These are phyloP conservation scores for Proteles cristata DNA, from an alignment of 2,113 vertebrate genomes.

Conservation along the genomic window DNA sequence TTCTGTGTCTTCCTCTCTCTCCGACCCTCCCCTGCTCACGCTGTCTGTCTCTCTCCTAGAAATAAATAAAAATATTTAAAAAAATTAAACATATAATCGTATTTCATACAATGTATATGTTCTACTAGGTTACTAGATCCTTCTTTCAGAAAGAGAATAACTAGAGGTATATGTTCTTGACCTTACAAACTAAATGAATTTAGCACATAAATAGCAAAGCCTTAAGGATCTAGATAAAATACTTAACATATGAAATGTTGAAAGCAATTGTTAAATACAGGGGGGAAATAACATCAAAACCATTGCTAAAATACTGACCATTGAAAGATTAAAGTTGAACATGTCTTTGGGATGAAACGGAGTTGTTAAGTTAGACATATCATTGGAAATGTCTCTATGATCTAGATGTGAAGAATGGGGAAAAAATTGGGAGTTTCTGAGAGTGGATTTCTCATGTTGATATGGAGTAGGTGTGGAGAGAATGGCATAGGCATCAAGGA, in stretches of 20 bases:
- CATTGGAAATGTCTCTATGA: neutral
- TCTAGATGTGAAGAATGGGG: neutral
- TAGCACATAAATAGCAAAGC: neutral
- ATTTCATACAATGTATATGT: neutral
- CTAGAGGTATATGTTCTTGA: neutral
- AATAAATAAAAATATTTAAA: too few species aligned
- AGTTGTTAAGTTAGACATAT: neutral
- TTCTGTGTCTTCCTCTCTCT: too few species aligned
- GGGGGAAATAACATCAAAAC: neutral
- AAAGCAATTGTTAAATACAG: neutral
- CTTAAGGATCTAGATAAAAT: neutral
- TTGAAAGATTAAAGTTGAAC: neutral
- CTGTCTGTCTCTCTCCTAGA: too few species aligned
- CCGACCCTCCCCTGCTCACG: too few species aligned
- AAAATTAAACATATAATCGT: neutral
- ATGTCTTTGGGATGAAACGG: neutral
- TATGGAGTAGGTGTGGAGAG: neutral
- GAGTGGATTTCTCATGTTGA: rapidly evolving
- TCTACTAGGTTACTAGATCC: neutral
- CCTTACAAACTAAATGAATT: neutral
- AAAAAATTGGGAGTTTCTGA: neutral
- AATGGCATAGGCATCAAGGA: neutral
- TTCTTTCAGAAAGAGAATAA: neutral
- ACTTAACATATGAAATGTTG: neutral
- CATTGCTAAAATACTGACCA: neutral